Base-by-base conservation (phyloP, 2,113 vertebrate species). In the Edolisoma coerulescens region DNA sequence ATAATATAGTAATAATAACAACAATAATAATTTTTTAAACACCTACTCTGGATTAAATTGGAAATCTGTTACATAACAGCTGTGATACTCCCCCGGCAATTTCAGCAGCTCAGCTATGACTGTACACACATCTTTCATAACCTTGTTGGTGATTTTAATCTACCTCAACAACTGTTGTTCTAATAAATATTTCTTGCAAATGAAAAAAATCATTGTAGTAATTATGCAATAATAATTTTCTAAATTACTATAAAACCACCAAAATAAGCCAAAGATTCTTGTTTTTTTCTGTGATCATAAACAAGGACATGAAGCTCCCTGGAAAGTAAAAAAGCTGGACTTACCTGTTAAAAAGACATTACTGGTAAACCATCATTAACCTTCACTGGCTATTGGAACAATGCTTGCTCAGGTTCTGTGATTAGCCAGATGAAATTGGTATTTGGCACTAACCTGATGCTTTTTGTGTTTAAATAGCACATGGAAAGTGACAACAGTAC, bases 101-200 rank as follows among this genome's bases (percentile, higher is more conserved):
- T 85, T 67, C 71, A 75, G 68, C 71, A 96, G 64, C 83, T 70
- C 61, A 44, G 52, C 65, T 80, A 18, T 60, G 56, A 86, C 82
- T 90, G 52, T 15, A 50, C 76, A 68, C 28, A 18, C 28, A 39
- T 65, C 82, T 96, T 96, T 93, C 95, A 90, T 42, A 90, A 92
- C 49, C 57, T 67, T 32, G 10, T 2, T 57, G 37, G 67, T 86
- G 82, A 89, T 84, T 96, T 93, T 76, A 93, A 90, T 80, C 89
- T 80, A 93, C 45, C 60, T 78, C 4, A 0, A 50, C 59, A 90
- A 94, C 49, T 44, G 47, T 6, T 49, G 32, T 42, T 44, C 76
- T 71, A 92, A 88, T n/a, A 93, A 92, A 37, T 81, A 89, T 37
- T 81, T 88, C 65, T 75, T 35, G 20, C 64, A 86, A 90, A 88